Conservation (phyloP, 1,140 invertebrate genomes). For the Camponotus vicinus region DNA sequence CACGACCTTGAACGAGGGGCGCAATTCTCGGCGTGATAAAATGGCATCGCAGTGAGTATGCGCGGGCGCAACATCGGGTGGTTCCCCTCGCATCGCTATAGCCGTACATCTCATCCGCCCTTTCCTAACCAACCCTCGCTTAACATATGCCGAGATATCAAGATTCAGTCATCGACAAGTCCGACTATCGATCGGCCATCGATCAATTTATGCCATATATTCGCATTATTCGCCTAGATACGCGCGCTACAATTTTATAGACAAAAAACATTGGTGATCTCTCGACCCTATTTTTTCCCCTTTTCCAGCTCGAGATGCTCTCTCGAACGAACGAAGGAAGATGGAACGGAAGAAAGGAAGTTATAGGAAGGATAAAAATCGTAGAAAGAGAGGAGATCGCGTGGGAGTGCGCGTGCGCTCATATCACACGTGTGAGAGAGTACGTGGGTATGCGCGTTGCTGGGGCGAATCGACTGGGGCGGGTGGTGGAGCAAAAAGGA, state of each 20-base stretch:
- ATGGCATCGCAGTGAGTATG: constrained; percentile 77
- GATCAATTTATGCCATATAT: neutral
- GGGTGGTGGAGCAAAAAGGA: neutral
- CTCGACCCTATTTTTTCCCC: constrained; percentile 38
- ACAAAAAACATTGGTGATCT: constrained; percentile 7
- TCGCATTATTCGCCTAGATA: neutral
- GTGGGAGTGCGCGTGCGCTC: constrained; percentile 59
- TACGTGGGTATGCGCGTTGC: constrained; percentile 39
- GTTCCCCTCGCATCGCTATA: constrained; percentile 57
- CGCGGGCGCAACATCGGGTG: constrained; percentile 75
- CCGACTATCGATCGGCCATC: neutral
- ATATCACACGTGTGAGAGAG: constrained; percentile 33
- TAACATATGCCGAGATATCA: too few species aligned
- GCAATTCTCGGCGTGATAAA: constrained; percentile 78
- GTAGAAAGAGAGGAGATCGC: neutral
- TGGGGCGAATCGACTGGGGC: constrained; percentile 19
- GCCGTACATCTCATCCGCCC: neutral
- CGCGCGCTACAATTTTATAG: neutral
- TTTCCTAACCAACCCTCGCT: neutral
- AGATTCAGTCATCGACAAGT: neutral
- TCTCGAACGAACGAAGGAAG: neutral
- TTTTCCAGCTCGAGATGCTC: neutral
- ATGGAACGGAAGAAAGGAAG: neutral
- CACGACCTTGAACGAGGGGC: constrained; percentile 63
- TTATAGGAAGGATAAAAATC: constrained; percentile 6